These are phyloP conservation scores for Micoletzkya japonica DNA, from an alignment of 2,888 invertebrate species.

Conservation along the genomic window DNA sequence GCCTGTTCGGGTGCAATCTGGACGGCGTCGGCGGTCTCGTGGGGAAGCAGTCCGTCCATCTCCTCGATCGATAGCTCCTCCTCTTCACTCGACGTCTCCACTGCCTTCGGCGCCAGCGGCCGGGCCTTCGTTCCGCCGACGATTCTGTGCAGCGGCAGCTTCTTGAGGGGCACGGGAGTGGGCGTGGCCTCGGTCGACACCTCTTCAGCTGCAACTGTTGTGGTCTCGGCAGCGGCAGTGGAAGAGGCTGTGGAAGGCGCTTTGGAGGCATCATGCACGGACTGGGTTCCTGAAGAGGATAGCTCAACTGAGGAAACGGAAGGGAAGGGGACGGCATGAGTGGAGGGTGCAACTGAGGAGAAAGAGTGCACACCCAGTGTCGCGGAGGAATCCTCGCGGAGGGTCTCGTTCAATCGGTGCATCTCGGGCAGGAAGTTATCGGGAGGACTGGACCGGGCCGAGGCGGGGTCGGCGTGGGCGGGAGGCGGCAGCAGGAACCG, in stretches of 20 bases:
- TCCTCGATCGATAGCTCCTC: neutral
- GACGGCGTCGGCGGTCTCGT: conserved; percentile 22
- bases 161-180: conserved; percentile 1
- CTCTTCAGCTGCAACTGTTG: conserved; percentile 8
- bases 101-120: neutral
- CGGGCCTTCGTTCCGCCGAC: neutral
- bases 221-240: conserved; percentile 27
- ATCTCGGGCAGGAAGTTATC: conserved; percentile 28
- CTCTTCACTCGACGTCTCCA: neutral
- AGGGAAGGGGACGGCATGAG: neutral
- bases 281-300: neutral
- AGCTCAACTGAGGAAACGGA: conserved; percentile 2
- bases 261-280: neutral
- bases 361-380: neutral
- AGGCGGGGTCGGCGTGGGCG: neutral
- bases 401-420: conserved; percentile 25
- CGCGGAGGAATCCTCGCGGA: too few species aligned
- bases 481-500: conserved; percentile 33
- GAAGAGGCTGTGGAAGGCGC: conserved; percentile 12
- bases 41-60: neutral
- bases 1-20: conserved; percentile 26
- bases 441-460: conserved; percentile 25
- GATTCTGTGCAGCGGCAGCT: conserved; percentile 24
- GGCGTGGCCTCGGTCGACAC: neutral
- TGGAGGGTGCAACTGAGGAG: too few species aligned